Evolutionary conservation across 2,113 vertebrate species (phyloP).

Genomic region (Cacatua alba): DNA sequence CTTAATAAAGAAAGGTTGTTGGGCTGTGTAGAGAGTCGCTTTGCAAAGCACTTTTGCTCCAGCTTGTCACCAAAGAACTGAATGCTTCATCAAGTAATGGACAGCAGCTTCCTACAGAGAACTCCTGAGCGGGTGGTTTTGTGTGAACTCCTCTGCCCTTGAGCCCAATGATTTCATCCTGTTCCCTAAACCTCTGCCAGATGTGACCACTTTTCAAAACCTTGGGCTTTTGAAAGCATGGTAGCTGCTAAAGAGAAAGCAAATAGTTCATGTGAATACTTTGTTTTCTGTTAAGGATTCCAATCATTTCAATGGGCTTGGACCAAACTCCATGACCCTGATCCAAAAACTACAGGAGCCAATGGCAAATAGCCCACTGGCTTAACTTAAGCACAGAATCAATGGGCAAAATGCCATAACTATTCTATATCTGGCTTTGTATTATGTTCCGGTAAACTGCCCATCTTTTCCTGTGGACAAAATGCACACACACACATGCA

Average conservation of each 20-base stretch:
- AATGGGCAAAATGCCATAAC: background rate
- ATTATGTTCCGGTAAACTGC: background rate
- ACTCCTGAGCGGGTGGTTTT: background rate
- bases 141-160: background rate
- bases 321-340: background rate
- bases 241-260: background rate
- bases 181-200: background rate
- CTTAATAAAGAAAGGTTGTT: background rate
- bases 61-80: background rate
- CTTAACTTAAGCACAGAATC: background rate
- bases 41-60: background rate
- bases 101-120: background rate
- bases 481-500: background rate
- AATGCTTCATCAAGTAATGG: background rate
- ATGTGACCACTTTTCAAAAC: background rate
- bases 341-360: background rate
- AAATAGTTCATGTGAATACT: background rate
- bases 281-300: background rate
- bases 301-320: background rate
- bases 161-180: background rate
- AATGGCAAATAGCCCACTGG: background rate
- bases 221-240: background rate
- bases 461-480: background rate
- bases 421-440: background rate
- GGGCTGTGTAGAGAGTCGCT: background rate